Evolutionary conservation across 2,113 vertebrate species (phyloP), one percentile per base, ranked within the genome.

Genomic region (Cinclus cinclus): DNA sequence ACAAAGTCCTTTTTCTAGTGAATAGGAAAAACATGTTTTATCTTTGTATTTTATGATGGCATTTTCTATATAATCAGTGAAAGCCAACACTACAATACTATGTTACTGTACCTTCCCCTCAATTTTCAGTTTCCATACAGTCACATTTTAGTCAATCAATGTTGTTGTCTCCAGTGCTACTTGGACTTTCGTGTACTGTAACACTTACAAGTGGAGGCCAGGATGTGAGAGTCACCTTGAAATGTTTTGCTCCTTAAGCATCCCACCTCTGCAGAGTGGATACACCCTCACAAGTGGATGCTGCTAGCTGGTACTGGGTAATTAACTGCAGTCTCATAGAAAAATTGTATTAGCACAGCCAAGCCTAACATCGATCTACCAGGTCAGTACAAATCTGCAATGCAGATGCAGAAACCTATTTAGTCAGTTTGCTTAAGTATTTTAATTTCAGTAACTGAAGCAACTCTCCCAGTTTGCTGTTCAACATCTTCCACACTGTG

Each of bases 361-460:
- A 68, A 92, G 62, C 65, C 87, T 33, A 81, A 44, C 60, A 89
- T 59, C 1, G 4, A 89, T 84, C 73, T 84, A 71, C 73, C 24
- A 84, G 52, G 70, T 55, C 69, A 87, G 76, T 73, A 56, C 76
- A 95, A 95, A 94, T 80, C 95, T 94, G 85, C 87, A 95, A 52
- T 81, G 85, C 90, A 95, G 75, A 87, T 74, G 67, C 37, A 69
- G 46, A 79, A 79, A 59, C 41, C 59, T 65, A 46, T 76, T 85
- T 58, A 91, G 49, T 7, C 75, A 53, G 28, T 50, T 88, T 58
- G 35, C 7, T 46, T 59, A 28, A 78, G 8, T 47, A 71, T 82
- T 87, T 82, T n/a, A 35, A 46, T 75, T 73, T 77, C 75, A 90
- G 2, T 59, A 92, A 88, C 55, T n/a, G 79, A 88, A 80, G 31